Evolutionary conservation across 2,888 invertebrate genomes (phyloP), one percentile per base, ranked within the genome.

Genomic region (Exocentrus adspersus): DNA sequence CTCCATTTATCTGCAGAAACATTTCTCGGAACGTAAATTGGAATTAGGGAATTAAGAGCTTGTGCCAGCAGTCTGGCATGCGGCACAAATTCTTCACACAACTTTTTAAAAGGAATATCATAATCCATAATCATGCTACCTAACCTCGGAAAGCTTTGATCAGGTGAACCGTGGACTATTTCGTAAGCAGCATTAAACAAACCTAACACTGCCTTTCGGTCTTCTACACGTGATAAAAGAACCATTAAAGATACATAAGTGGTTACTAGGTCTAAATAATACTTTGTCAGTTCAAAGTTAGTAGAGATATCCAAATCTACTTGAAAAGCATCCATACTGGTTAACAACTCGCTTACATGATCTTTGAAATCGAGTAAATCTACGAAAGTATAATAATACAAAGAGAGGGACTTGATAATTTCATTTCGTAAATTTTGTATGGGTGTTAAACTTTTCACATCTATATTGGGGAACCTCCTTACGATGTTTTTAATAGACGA

Each of bases 371-470:
- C 98, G 59, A 99, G 85, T 43, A 99, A 87, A 85, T 99, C 99
- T 9, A 98, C 98, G 85, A 99, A 99, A 0, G 99, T 99, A 81
- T 97, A 97, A 80, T 99, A 99, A 80, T 99, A 99, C 5, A 99
- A 83, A 0, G 97, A 97, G 1, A 99, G 85, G 0, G 97, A 95
- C 80, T 98, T 98, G 69, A 97, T 95, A 41, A 99, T 95, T 81
- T 99, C 99, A 79, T 92, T 92, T 73, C 93, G 89, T 53, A 97
- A 92, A 69, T 89, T 90, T 43, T 92, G 90, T 50, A 98, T 93
- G 1, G 94, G 91, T 77, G 92, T 91, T 14, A 97, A 86, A 4
- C 95, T 93, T 84, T 97, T 97, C 1, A 93, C 88, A 84, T 99
- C 99, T 73, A 98, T 92, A 73, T 93, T 94, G 1, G 99, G 99